Evolutionary conservation across 2,797 vertebrate species (phyloP), one percentile per base, ranked within the genome.

Genomic region (Champsocephalus gunnari): DNA sequence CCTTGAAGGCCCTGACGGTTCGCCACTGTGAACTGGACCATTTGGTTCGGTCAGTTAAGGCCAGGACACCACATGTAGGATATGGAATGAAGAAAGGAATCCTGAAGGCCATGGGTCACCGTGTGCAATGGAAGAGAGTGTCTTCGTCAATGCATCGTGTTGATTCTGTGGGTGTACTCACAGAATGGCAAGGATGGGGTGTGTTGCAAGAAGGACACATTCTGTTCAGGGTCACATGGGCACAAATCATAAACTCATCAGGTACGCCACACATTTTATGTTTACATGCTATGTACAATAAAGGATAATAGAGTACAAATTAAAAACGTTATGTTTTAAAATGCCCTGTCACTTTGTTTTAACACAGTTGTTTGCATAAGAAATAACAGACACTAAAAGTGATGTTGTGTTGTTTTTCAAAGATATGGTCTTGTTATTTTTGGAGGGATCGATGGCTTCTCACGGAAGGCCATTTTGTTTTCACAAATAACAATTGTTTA

Each of bases 211-310:
- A 12, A 69, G 66, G 55, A 43, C 45, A 43, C 45, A 59, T 21
- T 49, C 28, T 21, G 32, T 69, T 48, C 44, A 12, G 5, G 66
- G 45, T 56, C 60, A 71, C 54, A 19, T 71, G 2, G 16, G 62
- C 38, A 72, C 59, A 45, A 63, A 72, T 38, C 70, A 63, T 16
- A 56, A 56, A 56, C 12, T 55, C 8, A 48, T 72, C 50, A 63
- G 58, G 24, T 72, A 19, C 2, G 17, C 12, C 28, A 14, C 38
- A 44, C 47, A 60, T 24, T 24, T 24, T 5, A 24, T 51, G n/a
- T 21, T 38, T 32, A 61, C 19, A 60, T 60, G 16, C 43, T 19
- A 14, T 54, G 24, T 28, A 28, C 3, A 21, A 12, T 21, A 12
- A 19, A 54, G 19, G 12, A 28, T 28, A 28, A 28, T 28, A 28